phyloP scores from a whole-genome alignment of 2,888 invertebrate species.

The Rhagonycha lutea region DNA sequence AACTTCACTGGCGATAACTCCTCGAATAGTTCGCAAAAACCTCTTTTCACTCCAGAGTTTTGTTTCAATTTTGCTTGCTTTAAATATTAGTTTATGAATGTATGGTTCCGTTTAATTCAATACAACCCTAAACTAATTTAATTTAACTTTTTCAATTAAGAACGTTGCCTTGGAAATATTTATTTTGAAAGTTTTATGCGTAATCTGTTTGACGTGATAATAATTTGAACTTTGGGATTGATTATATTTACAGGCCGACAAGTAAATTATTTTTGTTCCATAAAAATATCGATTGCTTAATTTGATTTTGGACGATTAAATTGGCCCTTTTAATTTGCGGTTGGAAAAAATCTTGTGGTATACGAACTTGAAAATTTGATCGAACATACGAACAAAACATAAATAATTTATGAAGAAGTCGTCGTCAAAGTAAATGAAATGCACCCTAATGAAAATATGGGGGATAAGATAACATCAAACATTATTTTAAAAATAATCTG shows the following conservation, averaged over 20 bases:
- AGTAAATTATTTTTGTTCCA: neutral
- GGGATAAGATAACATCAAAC: too few species aligned
- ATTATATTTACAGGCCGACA: neutral
- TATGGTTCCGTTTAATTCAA: neutral
- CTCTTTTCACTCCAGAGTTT: neutral
- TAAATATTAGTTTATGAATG: neutral
- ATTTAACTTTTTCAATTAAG: neutral
- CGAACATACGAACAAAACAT: neutral
- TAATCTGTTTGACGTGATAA: neutral
- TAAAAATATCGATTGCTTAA: too few species aligned
- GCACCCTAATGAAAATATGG: too few species aligned
- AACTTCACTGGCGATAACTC: constrained; percentile 14
- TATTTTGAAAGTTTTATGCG: neutral
- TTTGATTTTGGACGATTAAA: too few species aligned
- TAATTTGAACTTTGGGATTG: neutral
- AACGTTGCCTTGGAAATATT: neutral
- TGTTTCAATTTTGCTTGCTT: neutral
- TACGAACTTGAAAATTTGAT: neutral
- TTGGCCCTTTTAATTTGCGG: too few species aligned
- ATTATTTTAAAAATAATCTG: too few species aligned
- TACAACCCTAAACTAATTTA: neutral
- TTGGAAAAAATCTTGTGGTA: neutral
- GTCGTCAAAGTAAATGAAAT: neutral
- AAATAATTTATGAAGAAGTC: neutral
- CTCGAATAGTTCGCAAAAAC: neutral